phyloP scores from a whole-genome alignment of 2,113 vertebrate species.

The Perca schrenkii region DNA sequence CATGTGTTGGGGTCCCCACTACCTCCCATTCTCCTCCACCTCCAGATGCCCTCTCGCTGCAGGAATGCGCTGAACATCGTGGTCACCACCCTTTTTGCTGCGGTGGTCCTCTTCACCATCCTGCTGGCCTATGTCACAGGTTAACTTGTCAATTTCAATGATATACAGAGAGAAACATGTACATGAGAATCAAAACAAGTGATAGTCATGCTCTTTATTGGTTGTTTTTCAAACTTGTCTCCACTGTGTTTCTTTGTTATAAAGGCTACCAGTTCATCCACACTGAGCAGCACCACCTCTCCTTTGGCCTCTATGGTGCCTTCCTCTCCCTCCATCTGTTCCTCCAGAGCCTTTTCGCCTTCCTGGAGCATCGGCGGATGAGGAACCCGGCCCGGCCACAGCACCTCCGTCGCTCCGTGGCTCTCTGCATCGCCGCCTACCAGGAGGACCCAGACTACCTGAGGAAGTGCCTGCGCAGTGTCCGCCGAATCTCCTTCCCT shows the following conservation, averaged over 20 bases:
- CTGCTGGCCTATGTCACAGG: slow-evolving; percentile 94
- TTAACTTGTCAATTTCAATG: slow-evolving; percentile 9
- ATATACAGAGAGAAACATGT: background rate
- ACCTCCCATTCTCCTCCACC: slow-evolving; percentile 1
- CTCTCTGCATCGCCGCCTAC: slow-evolving; percentile 95
- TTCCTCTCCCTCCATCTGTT: slow-evolving; percentile 96
- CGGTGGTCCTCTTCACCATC: slow-evolving; percentile 95
- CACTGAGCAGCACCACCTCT: slow-evolving; percentile 98
- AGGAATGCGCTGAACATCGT: slow-evolving; percentile 90
- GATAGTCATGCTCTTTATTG: background rate
- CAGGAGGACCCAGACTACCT: slow-evolving; percentile 98
- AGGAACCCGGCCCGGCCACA: slow-evolving; percentile 81
- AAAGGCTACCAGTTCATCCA: slow-evolving; percentile 98
- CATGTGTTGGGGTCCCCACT: background rate
- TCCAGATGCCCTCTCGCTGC: slow-evolving; percentile 93
- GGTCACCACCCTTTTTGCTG: slow-evolving; percentile 94
- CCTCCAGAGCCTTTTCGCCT: slow-evolving; percentile 97
- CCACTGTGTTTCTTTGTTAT: background rate
- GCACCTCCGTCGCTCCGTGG: slow-evolving; percentile 87
- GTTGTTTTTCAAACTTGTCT: background rate
- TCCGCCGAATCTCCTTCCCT: slow-evolving; percentile 92
- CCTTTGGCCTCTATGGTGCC: slow-evolving; percentile 97
- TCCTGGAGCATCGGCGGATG: slow-evolving; percentile 95
- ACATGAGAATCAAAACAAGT: background rate
- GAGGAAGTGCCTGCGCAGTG: slow-evolving; percentile 93